Conservation (phyloP, 2,888 invertebrate genomes). For the Drosophila suboccidentalis region DNA sequence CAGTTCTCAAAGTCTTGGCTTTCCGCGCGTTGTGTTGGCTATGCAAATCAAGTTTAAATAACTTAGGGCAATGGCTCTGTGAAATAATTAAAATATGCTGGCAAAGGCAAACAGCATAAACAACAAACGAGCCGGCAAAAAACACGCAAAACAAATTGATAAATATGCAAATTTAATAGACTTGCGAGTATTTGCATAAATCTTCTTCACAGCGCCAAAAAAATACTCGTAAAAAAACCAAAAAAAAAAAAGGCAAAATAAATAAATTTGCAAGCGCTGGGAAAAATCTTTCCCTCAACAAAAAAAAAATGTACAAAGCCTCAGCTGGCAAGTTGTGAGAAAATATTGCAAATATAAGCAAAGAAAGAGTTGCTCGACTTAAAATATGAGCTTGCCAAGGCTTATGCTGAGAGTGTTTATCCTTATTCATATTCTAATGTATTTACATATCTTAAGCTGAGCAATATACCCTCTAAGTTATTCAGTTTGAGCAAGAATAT, state of each 20-base stretch:
- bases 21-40: slow-evolving; percentile 21
- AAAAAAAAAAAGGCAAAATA: slow-evolving; percentile 38
- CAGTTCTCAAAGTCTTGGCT: neutral
- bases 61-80: slow-evolving; percentile 55
- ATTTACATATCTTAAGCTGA: slow-evolving; percentile 5
- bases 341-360: neutral
- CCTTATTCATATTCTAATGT: slow-evolving; percentile 7
- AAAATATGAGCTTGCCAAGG: slow-evolving; percentile 1
- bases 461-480: neutral
- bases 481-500: neutral
- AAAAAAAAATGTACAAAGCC: slow-evolving; percentile 9
- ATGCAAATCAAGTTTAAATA: slow-evolving; percentile 69
- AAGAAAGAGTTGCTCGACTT: slow-evolving; percentile 24
- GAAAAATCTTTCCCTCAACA: neutral
- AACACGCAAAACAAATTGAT: slow-evolving; percentile 74
- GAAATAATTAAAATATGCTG: slow-evolving; percentile 75
- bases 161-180: slow-evolving; percentile 80
- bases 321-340: slow-evolving; percentile 13
- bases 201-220: slow-evolving; percentile 55
- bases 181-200: slow-evolving; percentile 75
- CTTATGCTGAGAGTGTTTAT: slow-evolving; percentile 3
- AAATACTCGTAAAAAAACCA: slow-evolving; percentile 16
- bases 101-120: slow-evolving; percentile 64
- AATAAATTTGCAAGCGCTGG: slow-evolving; percentile 30
- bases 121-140: slow-evolving; percentile 46